Evolutionary conservation across 2,797 vertebrate species (phyloP), one percentile per base, ranked within the genome.

Genomic region (Gymnothorax reevesii): DNA sequence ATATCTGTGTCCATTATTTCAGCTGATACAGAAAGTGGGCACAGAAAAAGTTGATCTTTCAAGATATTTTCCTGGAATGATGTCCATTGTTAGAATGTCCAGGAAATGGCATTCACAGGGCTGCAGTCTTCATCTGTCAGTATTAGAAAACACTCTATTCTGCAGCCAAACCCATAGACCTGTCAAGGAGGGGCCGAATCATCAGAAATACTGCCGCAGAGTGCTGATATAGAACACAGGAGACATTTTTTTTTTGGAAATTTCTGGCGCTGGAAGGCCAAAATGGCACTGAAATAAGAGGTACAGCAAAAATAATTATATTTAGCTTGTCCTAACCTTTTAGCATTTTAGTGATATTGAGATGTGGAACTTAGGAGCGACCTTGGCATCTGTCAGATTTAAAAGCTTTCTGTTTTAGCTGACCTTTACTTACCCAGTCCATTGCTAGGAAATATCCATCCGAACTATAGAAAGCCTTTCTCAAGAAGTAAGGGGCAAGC

Each of bases 401-500:
- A 95, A 96, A 95, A 93, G 87, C 92, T 92, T 93, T 80, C 94
- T 94, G 94, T 96, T 95, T 92, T 91, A 89, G 84, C 60, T 94
- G 94, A 95, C 96, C 95, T 96, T 96, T 96, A 89, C 86, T 88
- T 92, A n/a, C 87, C 90, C 17, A 20, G 89, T 90, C 92, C 92
- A 87, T 94, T 94, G 94, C 90, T 17, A 93, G 94, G 94, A 94
- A 94, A 94, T 93, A 93, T 92, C 86, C 13, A 69, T 85, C 59
- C 60, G 91, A 88, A 91, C 87, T 91, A 66, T 75, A 55, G 52
- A 57, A 57, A 57, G 55, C 86, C 89, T 88, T 92, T 92, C 90
- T 91, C 88, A 60, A 92, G 94, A 95, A 95, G 93, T 94, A 96
- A 96, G 96, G 95, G 94, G 92, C 94, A 94, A 94, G 93, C 93